These are phyloP conservation scores for Halcyon chelicuti DNA, from an alignment of 2,797 vertebrate species.

Conservation along the genomic window DNA sequence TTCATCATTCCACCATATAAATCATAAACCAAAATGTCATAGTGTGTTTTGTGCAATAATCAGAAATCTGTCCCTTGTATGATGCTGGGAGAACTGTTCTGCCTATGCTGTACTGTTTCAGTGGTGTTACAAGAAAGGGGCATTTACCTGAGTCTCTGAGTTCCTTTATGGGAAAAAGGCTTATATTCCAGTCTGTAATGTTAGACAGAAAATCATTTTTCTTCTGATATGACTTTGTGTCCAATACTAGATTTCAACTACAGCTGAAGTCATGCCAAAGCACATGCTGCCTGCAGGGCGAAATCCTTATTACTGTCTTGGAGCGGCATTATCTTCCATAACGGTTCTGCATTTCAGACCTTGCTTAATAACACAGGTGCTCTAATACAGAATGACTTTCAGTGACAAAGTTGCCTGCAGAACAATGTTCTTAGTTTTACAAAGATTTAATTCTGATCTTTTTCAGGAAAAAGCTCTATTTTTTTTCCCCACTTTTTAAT, in stretches of 20 bases:
- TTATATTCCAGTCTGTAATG: not conserved
- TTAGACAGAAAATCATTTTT: not conserved
- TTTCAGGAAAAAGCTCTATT: not conserved
- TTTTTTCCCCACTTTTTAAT: not conserved
- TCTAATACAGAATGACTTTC: not conserved
- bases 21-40: not conserved
- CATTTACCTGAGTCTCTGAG: not conserved
- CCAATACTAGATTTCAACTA: not conserved
- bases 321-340: not conserved
- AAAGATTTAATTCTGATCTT: not conserved
- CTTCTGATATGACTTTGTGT: not conserved
- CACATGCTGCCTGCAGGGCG: not conserved
- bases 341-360: not conserved
- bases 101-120: not conserved
- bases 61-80: not conserved
- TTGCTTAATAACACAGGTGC: not conserved
- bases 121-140: not conserved
- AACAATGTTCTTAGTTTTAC: not conserved
- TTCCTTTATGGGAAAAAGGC: not conserved
- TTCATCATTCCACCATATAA: not conserved
- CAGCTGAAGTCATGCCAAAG: not conserved
- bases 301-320: not conserved
- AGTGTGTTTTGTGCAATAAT: not conserved
- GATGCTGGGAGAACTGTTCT: not conserved
- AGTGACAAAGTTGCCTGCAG: not conserved